Base-by-base conservation (phyloP, 2,797 vertebrate genomes). In the Sebastes steindachneri region DNA sequence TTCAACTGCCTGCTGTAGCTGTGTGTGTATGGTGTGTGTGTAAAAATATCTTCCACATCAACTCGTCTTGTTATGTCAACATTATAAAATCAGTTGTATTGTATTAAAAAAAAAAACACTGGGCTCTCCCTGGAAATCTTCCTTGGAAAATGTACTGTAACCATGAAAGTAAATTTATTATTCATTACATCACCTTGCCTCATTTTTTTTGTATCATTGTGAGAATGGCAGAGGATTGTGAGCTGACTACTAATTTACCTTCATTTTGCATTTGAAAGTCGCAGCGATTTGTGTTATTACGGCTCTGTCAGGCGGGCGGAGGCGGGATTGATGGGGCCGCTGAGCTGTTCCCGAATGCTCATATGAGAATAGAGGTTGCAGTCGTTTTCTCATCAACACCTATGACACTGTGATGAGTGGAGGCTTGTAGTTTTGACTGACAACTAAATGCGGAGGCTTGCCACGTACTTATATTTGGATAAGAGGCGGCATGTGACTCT, bases 221-320 rank as follows among this genome's bases (percentile, higher is more conserved):
- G 81, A 79, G 73, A 83, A 85, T 59, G 75, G 80, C 73, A 59
- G 53, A 73, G 69, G 55, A 86, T 9, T 92, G 93, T 92, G 94
- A 91, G 83, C 82, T 15, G 92, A 92, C 89, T 93, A 68, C 89
- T 88, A 84, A 94, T 91, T 77, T 79, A 72, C 79, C 75, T 84
- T 77, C 87, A 73, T 92, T 93, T 89, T 93, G 89, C 92, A 93
- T 93, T 90, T 93, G 91, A 95, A 92, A 94, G 91, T 93, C 86
- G 82, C 86, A 89, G 83, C 74, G 65, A 91, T 93, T 92, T 90
- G 87, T 91, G 92, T 93, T 94, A 92, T 92, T 93, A 94, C 73
- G 58, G 80, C 85, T 86, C 85, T 92, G 93, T 92, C 94, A 94
- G 86, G 73, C 80, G 82, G 90, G 90, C 68, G 90, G 86, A 85